phyloP scores from a whole-genome alignment of 2,113 vertebrate species.

The Proteles cristata region DNA sequence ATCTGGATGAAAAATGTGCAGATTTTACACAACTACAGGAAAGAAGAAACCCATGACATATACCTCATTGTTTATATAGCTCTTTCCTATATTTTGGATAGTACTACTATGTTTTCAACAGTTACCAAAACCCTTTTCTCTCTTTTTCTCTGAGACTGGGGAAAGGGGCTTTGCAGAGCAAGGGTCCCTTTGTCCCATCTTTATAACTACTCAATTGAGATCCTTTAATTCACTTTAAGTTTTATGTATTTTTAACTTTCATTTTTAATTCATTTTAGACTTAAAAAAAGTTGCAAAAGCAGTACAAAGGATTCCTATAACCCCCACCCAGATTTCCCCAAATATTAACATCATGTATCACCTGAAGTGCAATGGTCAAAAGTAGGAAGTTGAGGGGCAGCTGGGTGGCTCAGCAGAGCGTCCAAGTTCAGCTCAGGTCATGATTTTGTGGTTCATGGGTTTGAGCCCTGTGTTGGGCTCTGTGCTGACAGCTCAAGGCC shows the following conservation, averaged over 20 bases:
- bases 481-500: no score
- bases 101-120: background rate
- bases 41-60: background rate
- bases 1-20: background rate
- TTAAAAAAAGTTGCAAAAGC: background rate
- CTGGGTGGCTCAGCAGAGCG: no score
- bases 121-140: background rate
- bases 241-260: conserved; percentile 29
- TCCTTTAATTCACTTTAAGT: background rate
- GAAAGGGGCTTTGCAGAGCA: background rate
- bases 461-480: no score
- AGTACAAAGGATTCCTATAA: background rate
- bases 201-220: background rate
- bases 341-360: background rate
- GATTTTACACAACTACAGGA: background rate
- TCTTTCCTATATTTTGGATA: background rate
- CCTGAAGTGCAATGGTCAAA: background rate
- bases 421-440: no score
- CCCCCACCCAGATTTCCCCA: background rate
- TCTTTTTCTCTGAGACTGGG: background rate
- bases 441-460: no score
- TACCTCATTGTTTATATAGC: background rate
- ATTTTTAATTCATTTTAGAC: conserved; percentile 8
- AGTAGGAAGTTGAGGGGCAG: background rate
- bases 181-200: background rate